A percentile compares a stretch with the other conserved stretches of the same genome.
phyloP scores from a whole-genome alignment of 2,113 vertebrate genomes.

The Hyperopisus bebe region DNA sequence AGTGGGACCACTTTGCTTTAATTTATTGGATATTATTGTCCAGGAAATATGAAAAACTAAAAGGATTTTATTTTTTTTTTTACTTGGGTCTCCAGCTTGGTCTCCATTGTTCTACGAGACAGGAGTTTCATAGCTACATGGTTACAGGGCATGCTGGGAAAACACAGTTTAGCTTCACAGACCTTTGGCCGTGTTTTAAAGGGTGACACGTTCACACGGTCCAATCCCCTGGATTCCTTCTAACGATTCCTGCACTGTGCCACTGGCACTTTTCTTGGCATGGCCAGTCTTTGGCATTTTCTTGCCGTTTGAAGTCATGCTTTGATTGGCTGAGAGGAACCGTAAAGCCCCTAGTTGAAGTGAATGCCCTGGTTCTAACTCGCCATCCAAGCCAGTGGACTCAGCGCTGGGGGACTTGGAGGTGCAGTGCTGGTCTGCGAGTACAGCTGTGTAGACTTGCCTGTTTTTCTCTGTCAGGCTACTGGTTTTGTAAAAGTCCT shows the following conservation, averaged over 20 bases:
- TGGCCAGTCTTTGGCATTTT: background rate
- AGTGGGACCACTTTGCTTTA: background rate
- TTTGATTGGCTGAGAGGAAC: background rate
- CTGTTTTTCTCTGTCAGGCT: background rate
- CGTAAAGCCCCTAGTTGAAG: background rate
- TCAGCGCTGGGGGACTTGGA: background rate
- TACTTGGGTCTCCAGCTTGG: background rate
- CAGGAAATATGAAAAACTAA: background rate
- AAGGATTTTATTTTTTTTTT: background rate
- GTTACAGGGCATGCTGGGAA: background rate
- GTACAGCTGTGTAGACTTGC: background rate
- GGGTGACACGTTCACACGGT: background rate
- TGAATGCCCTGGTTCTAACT: background rate
- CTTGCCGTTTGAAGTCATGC: background rate
- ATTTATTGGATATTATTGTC: background rate
- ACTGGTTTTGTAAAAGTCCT: background rate
- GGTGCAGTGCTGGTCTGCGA: background rate
- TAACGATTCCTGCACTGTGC: background rate
- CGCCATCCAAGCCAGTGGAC: background rate
- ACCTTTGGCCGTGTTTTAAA: background rate
- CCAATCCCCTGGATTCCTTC: background rate
- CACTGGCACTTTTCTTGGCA: background rate
- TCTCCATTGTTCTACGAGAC: background rate
- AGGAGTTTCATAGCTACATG: background rate
- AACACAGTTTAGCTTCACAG: background rate